Conservation (phyloP, 1,140 invertebrate genomes). For the Teleopsis dalmanni region DNA sequence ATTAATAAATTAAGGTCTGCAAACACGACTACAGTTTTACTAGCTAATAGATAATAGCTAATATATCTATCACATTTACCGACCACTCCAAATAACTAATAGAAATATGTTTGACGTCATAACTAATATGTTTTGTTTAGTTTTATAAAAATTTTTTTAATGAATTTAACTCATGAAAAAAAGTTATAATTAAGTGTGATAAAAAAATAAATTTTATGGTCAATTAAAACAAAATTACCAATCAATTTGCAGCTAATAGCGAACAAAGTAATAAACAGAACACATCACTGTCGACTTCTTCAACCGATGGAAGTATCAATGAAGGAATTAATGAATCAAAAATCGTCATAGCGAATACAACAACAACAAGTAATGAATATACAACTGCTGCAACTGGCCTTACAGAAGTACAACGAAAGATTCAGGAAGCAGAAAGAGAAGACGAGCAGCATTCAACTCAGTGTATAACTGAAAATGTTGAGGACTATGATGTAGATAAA, state of each 20-base stretch:
- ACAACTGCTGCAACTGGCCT: neutral
- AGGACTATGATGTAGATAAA: too few relatives aligned
- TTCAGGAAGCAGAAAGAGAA: neutral
- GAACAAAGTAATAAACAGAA: neutral
- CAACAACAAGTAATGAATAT: neutral
- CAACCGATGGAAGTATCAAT: neutral
- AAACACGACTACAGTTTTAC: too few relatives aligned
- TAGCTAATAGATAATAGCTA: too few relatives aligned
- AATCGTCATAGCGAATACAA: neutral
- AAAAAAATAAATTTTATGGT: too few relatives aligned
- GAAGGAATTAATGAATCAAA: neutral
- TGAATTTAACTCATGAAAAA: too few relatives aligned
- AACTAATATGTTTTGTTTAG: neutral
- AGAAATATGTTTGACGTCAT: too few relatives aligned
- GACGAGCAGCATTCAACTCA: neutral
- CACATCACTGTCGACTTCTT: neutral
- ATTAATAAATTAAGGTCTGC: too few relatives aligned
- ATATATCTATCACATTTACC: too few relatives aligned
- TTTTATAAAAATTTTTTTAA: too few relatives aligned
- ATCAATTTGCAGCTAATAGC: slow-evolving; percentile 4
- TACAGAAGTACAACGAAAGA: neutral
- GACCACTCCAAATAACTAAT: too few relatives aligned
- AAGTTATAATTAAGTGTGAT: too few relatives aligned
- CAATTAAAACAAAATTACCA: too few relatives aligned
- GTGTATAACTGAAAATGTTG: neutral